Evolutionary conservation across 2,888 invertebrate species (phyloP).

Genomic region (Eurytoma californica): DNA sequence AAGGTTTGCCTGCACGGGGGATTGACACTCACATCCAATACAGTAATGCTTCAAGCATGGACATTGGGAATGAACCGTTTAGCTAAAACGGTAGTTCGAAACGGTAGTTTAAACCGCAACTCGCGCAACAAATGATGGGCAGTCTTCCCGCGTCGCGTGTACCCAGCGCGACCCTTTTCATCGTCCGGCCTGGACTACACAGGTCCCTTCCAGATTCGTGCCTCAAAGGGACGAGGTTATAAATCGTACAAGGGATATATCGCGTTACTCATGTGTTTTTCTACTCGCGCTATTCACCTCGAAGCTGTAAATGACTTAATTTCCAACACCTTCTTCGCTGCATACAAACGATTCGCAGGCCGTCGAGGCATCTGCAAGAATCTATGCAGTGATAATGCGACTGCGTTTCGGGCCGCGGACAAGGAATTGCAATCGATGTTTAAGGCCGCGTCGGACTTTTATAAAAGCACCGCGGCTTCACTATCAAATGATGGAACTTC

Average conservation of each 20-base stretch:
- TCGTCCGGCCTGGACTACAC: conserved; percentile 44
- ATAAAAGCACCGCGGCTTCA: background rate
- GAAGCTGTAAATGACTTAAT: conserved; percentile 46
- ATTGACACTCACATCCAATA: background rate
- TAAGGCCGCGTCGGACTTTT: conserved; percentile 27
- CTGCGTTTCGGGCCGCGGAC: conserved; percentile 40
- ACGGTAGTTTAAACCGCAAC: background rate
- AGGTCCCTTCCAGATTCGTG: conserved; percentile 35
- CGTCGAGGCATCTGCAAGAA: conserved; percentile 28
- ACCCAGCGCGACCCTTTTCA: conserved; percentile 12
- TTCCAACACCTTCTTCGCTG: conserved; percentile 21
- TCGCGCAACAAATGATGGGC: conserved; percentile 24
- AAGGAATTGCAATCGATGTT: conserved; percentile 39
- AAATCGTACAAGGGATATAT: conserved; percentile 40
- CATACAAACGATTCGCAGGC: conserved; percentile 25
- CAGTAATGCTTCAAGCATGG: background rate
- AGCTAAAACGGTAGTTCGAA: background rate
- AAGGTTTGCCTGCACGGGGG: background rate
- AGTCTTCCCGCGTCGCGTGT: conserved; percentile 35
- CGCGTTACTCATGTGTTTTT: conserved; percentile 44
- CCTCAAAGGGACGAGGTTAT: conserved; percentile 42
- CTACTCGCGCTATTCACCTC: conserved; percentile 39
- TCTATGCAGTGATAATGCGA: conserved; percentile 49
- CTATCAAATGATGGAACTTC: conserved; percentile 28
- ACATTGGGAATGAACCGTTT: background rate